A percentile compares a stretch with the other conserved stretches of the same genome.
Evolutionary conservation across 2,888 invertebrate genomes (phyloP).

Genomic region (Melipona beecheii): DNA sequence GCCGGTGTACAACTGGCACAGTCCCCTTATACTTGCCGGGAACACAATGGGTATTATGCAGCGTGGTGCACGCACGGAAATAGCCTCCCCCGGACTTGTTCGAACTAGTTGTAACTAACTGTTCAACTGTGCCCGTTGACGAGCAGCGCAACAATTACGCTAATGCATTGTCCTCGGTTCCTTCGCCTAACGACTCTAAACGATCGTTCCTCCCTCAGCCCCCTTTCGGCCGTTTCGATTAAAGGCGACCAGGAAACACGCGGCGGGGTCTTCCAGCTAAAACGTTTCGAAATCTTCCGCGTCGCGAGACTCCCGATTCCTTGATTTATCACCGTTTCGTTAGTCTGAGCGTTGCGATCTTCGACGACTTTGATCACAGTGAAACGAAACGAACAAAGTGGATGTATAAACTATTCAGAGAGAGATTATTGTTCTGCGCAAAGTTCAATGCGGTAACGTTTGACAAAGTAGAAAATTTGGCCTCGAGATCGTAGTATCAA

Average conservation of each 20-base stretch:
- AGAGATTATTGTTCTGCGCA: no score
- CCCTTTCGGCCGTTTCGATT: slow-evolving; percentile 64
- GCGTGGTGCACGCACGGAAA: slow-evolving; percentile 68
- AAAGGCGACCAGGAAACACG: slow-evolving; percentile 45
- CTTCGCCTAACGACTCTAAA: slow-evolving; percentile 65
- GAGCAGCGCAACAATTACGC: slow-evolving; percentile 72
- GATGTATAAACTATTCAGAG: no score
- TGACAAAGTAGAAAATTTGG: no score
- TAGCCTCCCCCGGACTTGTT: slow-evolving; percentile 66
- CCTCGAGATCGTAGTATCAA: no score
- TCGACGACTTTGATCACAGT: background rate
- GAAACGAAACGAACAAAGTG: background rate
- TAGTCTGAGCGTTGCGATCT: background rate
- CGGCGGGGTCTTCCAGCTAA: slow-evolving; percentile 26
- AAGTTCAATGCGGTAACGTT: no score
- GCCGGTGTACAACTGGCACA: slow-evolving; percentile 59
- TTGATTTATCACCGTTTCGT: slow-evolving; percentile 14
- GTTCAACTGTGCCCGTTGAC: slow-evolving; percentile 64
- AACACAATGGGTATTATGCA: slow-evolving; percentile 73
- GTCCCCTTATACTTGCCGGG: slow-evolving; percentile 64
- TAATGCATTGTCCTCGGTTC: slow-evolving; percentile 71
- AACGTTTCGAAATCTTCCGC: slow-evolving; percentile 17
- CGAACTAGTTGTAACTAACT: slow-evolving; percentile 69
- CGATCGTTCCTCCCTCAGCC: slow-evolving; percentile 62
- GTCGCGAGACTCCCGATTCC: background rate